These are phyloP conservation scores for Timema podura DNA, from an alignment of 2,888 invertebrate species.

Conservation along the genomic window DNA sequence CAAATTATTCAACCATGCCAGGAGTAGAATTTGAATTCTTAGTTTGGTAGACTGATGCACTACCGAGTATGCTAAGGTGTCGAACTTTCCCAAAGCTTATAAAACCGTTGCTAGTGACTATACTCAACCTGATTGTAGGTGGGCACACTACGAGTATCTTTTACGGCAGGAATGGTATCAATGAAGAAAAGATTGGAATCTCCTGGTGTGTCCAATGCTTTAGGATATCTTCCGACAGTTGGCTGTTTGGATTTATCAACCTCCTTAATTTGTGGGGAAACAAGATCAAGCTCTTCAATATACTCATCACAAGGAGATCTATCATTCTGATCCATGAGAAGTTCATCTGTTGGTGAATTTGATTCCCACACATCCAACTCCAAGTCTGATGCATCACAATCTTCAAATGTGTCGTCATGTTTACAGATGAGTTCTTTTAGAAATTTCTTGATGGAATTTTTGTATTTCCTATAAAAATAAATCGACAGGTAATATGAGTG, in stretches of 20 bases:
- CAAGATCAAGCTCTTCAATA: slow-evolving; percentile 19
- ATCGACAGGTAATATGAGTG: too few relatives aligned
- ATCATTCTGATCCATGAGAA: too few relatives aligned
- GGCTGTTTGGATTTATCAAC: neutral
- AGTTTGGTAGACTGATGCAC: too few relatives aligned
- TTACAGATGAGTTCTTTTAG: slow-evolving; percentile 25
- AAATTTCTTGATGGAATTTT: slow-evolving; percentile 21
- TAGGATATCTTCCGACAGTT: slow-evolving; percentile 29
- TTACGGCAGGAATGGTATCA: slow-evolving; percentile 47
- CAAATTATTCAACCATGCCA: slow-evolving; percentile 32
- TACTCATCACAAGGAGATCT: neutral
- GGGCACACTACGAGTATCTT: slow-evolving; percentile 42
- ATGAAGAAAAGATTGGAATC: slow-evolving; percentile 43
- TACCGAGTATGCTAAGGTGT: too few relatives aligned
- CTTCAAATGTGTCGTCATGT: slow-evolving; percentile 30
- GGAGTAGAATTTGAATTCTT: too few relatives aligned
- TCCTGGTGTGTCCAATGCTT: slow-evolving; percentile 20
- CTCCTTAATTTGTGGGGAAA: too few relatives aligned
- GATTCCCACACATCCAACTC: slow-evolving; percentile 40
- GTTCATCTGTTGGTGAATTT: slow-evolving; percentile 15
- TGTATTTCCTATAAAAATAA: slow-evolving; percentile 32
- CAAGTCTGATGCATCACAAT: slow-evolving; percentile 35
- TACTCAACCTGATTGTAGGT: slow-evolving; percentile 44
- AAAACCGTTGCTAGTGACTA: too few relatives aligned
- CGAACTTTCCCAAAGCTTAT: too few relatives aligned